phyloP scores from a whole-genome alignment of 2,797 vertebrate genomes.

The Taenioides sp. region DNA sequence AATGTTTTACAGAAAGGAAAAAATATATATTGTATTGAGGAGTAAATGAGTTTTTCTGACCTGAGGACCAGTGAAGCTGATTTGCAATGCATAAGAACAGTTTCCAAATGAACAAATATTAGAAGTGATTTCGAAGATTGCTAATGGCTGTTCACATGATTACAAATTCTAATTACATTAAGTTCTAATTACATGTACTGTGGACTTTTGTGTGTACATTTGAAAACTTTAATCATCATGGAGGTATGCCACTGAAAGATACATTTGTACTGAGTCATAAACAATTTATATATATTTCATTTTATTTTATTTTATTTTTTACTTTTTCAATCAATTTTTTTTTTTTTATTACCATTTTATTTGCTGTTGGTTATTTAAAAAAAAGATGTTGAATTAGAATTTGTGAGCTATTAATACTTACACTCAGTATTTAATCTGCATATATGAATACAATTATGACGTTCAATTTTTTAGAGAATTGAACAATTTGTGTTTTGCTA shows the following conservation, averaged over 20 bases:
- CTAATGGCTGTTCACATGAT: slow-evolving; percentile 1
- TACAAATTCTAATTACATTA: neutral
- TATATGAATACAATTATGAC: too few species aligned
- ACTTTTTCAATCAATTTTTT: too few species aligned
- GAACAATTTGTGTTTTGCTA: neutral
- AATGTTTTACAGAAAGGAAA: slow-evolving; percentile 36
- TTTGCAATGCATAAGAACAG: slow-evolving; percentile 18
- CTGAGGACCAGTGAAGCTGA: slow-evolving; percentile 22
- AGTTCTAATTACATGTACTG: neutral
- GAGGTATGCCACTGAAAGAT: too few species aligned
- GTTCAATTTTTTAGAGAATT: neutral
- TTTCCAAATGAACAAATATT: slow-evolving; percentile 15
- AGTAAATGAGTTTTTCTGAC: slow-evolving; percentile 54
- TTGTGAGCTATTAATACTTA: too few species aligned
- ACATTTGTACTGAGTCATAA: too few species aligned
- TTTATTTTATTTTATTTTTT: neutral
- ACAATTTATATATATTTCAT: too few species aligned
- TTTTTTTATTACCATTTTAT: too few species aligned
- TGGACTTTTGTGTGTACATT: neutral
- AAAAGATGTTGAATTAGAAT: too few species aligned
- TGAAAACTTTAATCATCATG: neutral
- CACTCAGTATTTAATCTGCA: neutral
- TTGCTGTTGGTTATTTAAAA: too few species aligned
- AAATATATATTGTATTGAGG: slow-evolving; percentile 20
- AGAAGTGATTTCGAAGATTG: neutral